These are phyloP conservation scores for Metridium senile DNA, from an alignment of 92 coral and sea anemone species.

Conservation along the genomic window DNA sequence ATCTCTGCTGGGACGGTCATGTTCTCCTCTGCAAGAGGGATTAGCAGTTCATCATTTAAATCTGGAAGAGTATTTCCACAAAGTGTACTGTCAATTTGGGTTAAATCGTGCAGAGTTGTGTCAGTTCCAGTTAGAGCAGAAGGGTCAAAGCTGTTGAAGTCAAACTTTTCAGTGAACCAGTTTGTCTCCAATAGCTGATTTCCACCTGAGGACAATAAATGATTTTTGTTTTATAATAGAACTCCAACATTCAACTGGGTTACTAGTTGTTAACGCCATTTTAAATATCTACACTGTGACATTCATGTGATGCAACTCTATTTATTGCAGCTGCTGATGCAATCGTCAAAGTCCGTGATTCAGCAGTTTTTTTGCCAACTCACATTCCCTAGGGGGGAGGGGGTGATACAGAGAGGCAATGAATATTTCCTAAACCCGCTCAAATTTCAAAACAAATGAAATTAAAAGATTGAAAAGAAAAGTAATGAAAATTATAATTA, in stretches of 20 bases:
- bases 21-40: conserved; percentile 26
- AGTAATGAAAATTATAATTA: conserved; percentile 1
- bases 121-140: conserved; percentile 23
- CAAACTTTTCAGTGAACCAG: conserved; percentile 96
- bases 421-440: not conserved
- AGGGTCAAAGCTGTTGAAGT: conserved; percentile 59
- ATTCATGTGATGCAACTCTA: conserved; percentile 42
- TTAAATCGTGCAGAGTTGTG: conserved; percentile 19
- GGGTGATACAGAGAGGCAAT: conserved; percentile 2
- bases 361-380: conserved; percentile 21
- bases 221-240: conserved; percentile 2
- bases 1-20: conserved; percentile 19
- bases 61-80: conserved; percentile 8
- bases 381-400: not conserved
- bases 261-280: not conserved
- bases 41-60: conserved; percentile 15
- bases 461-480: not conserved
- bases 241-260: not conserved
- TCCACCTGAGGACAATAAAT: conserved; percentile 48
- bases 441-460: conserved; percentile 3
- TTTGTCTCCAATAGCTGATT: conserved; percentile 62
- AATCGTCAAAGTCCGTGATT: not conserved
- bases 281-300: conserved; percentile 5
- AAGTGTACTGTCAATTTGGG: conserved; percentile 41
- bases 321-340: conserved; percentile 21